A percentile compares a stretch with the other conserved stretches of the same genome.
phyloP scores from a whole-genome alignment of 2,888 invertebrate species.

The Lingula anatina region DNA sequence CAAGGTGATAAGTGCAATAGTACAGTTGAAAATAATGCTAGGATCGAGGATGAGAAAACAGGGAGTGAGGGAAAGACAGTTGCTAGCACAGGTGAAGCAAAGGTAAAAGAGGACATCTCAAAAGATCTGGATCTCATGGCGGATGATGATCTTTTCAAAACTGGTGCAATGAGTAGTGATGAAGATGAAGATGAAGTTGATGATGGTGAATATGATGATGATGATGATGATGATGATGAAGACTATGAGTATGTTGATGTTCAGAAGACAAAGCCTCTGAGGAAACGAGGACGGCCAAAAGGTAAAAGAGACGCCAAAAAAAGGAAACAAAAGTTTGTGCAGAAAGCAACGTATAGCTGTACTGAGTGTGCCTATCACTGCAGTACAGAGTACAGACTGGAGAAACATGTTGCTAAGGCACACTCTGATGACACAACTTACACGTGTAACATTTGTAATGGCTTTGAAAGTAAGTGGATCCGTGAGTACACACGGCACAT shows the following conservation, averaged over 20 bases:
- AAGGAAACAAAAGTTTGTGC: no score
- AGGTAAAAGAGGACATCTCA: background rate
- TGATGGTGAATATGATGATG: no score
- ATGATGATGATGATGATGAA: constrained; percentile 9
- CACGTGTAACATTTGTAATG: no score
- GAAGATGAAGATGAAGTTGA: constrained; percentile 18
- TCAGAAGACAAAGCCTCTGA: constrained; percentile 1
- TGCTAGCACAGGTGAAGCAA: constrained; percentile 8
- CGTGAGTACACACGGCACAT: constrained; percentile 59
- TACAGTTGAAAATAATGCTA: constrained; percentile 5
- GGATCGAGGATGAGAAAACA: constrained; percentile 7
- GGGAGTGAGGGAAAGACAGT: constrained; percentile 2
- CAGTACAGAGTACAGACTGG: no score
- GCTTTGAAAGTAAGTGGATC: background rate
- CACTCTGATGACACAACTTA: no score
- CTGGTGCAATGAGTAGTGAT: constrained; percentile 4
- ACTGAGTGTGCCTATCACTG: no score
- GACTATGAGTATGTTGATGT: constrained; percentile 1
- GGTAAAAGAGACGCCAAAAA: no score
- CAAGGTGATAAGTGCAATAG: no score
- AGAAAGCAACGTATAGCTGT: no score
- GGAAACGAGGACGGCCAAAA: constrained; percentile 9
- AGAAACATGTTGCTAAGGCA: no score
- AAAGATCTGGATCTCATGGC: background rate
- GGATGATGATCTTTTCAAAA: background rate